Conservation (phyloP, 2,113 vertebrate genomes). For the Opisthocomus hoazin region DNA sequence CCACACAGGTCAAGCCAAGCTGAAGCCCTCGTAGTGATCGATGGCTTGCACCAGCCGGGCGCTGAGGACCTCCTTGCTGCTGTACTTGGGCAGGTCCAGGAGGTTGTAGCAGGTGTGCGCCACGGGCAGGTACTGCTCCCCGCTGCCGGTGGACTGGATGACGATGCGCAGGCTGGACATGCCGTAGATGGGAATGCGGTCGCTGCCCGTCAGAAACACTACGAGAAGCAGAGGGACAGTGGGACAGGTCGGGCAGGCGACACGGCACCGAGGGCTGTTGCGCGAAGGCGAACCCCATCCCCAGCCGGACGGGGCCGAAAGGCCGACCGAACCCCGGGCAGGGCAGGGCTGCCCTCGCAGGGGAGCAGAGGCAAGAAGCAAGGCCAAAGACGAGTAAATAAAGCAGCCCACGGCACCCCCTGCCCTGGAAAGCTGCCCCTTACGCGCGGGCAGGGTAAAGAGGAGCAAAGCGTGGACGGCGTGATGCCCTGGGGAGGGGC, state of each 20-base stretch:
- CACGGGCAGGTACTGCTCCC: constrained; percentile 90
- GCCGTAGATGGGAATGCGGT: constrained; percentile 97
- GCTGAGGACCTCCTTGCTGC: constrained; percentile 86
- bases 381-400: not conserved
- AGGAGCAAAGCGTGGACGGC: not conserved
- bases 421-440: not conserved
- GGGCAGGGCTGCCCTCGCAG: not conserved
- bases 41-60: constrained; percentile 86
- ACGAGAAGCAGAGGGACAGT: not conserved
- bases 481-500: not conserved
- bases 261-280: fast-evolving
- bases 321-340: fast-evolving
- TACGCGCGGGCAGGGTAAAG: not conserved
- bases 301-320: fast-evolving
- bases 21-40: constrained; percentile 97
- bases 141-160: constrained; percentile 88
- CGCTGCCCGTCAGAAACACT: constrained; percentile 97
- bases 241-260: fast-evolving
- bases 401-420: fast-evolving
- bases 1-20: constrained; percentile 79
- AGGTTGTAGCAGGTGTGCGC: constrained; percentile 98
- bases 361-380: not conserved
- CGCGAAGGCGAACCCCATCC: not conserved
- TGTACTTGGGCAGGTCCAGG: constrained; percentile 94
- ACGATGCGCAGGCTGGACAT: constrained; percentile 92